Conservation (phyloP, 2,888 invertebrate genomes). For the Habrosyne pyritoides region DNA sequence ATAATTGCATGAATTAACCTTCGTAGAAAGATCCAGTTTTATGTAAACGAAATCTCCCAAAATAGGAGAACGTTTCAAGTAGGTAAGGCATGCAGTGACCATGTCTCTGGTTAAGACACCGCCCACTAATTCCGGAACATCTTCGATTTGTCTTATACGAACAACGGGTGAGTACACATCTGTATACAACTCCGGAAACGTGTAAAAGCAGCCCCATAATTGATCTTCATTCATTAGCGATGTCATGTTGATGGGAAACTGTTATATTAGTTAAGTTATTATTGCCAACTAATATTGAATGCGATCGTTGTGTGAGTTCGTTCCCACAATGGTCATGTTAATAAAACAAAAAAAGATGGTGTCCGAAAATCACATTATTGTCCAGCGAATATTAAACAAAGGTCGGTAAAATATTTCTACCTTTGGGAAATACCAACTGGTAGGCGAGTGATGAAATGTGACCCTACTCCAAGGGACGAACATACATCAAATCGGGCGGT, state of each 20-base stretch:
- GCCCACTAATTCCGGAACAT: slow-evolving; percentile 58
- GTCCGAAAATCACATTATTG: slow-evolving; percentile 29
- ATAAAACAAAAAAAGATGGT: slow-evolving; percentile 12
- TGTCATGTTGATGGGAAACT: slow-evolving; percentile 66
- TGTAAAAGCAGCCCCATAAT: slow-evolving; percentile 74
- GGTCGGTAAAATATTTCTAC: slow-evolving; percentile 38
- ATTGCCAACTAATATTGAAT: not conserved
- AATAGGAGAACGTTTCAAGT: slow-evolving; percentile 80
- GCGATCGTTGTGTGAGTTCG: too few species aligned
- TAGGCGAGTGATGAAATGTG: slow-evolving; percentile 45
- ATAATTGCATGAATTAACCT: slow-evolving; percentile 56
- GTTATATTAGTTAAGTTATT: slow-evolving; percentile 17
- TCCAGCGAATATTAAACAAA: slow-evolving; percentile 31
- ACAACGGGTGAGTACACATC: slow-evolving; percentile 65
- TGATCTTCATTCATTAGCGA: slow-evolving; percentile 67
- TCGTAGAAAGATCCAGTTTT: slow-evolving; percentile 77
- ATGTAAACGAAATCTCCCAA: slow-evolving; percentile 79
- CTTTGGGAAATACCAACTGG: slow-evolving; percentile 37
- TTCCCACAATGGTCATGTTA: not conserved
- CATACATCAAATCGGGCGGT: slow-evolving; percentile 42
- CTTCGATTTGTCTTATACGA: slow-evolving; percentile 46
- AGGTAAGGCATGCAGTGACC: slow-evolving; percentile 77
- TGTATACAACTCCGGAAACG: slow-evolving; percentile 65
- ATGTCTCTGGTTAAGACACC: slow-evolving; percentile 81
- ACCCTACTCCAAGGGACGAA: slow-evolving; percentile 43